Conservation (phyloP, 2,888 invertebrate genomes). For the Eristalinus aeneus region DNA sequence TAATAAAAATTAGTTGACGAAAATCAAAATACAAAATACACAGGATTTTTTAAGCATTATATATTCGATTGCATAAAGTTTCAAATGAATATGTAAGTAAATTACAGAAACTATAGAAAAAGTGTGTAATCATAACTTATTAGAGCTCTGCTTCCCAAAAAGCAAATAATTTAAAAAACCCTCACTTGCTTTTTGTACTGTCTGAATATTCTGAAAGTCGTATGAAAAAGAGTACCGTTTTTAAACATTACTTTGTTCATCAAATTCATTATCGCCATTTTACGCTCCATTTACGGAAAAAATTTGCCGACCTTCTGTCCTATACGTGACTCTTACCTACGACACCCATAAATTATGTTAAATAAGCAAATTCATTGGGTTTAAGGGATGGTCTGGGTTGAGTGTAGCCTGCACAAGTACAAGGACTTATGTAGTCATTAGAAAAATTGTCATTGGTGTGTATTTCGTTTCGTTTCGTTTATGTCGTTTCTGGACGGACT, state of each 20-base stretch:
- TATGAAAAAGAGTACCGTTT: constrained; percentile 36
- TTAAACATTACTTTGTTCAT: constrained; percentile 51
- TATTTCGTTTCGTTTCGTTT: constrained; percentile 23
- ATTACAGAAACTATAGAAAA: no score
- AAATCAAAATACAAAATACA: no score
- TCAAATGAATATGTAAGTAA: no score
- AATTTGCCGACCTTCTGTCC: constrained; percentile 48
- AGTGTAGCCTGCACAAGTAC: constrained; percentile 44
- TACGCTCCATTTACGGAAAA: constrained; percentile 63
- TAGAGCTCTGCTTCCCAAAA: no score
- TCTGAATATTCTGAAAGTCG: background rate
- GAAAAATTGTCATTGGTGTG: constrained; percentile 44
- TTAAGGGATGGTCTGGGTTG: constrained; percentile 36
- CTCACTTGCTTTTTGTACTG: background rate
- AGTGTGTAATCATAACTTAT: no score
- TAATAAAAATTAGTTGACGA: no score
- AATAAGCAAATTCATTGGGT: constrained; percentile 65
- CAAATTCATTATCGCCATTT: constrained; percentile 66
- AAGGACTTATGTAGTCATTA: constrained; percentile 61
- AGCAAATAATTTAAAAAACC: background rate
- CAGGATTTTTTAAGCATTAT: no score
- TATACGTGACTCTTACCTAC: constrained; percentile 61
- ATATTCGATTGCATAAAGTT: no score
- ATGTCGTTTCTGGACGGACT: constrained; percentile 31
- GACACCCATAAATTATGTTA: constrained; percentile 64